Evolutionary conservation across 2,888 invertebrate genomes (phyloP), one percentile per base, ranked within the genome.

Genomic region (Saturnia japonica): DNA sequence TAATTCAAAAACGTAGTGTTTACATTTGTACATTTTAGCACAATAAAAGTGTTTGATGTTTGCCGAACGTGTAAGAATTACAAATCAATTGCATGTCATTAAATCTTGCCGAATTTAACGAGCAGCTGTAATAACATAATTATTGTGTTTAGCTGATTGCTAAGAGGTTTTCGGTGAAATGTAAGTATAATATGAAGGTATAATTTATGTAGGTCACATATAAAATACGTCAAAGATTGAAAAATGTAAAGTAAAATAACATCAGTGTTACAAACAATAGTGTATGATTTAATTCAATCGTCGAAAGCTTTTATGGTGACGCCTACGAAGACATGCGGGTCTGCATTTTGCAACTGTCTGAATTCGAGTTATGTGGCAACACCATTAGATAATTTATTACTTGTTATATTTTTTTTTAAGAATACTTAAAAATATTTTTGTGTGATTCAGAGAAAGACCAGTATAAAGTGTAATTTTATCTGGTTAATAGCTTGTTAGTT

Each of bases 271-370:
- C 60, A 70, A 67, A 69, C 69, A 69, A 34, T 28, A 60, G 57
- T 25, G 69, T 64, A 69, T 67, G 51, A 70, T 51, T 70, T 67
- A 66, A 70, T 70, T 71, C 68, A 22, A 71, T 71, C 68, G 68
- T 71, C 68, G 62, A 68, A 68, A 71, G 68, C 68, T 71, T 71
- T 71, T 68, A 68, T 68, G 45, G 62, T 68, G 71, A 68, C 68
- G 70, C 70, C 70, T 62, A 68, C 68, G 70, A 40, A 68, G 62
- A 60, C n/a, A 68, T 47, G 42, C 51, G 68, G 51, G 68, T 51
- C 64, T 71, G 71, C 64, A 71, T 71, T 71, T 71, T 71, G 64
- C 71, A 71, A 71, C 71, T 71, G 71, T 71, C 68, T 34, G 62
- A 68, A 71, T 43, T 71, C 47, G 64, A 71, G 40, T 71, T 51